phyloP scores from a whole-genome alignment of 1,140 invertebrate species.

The Papilio machaon region DNA sequence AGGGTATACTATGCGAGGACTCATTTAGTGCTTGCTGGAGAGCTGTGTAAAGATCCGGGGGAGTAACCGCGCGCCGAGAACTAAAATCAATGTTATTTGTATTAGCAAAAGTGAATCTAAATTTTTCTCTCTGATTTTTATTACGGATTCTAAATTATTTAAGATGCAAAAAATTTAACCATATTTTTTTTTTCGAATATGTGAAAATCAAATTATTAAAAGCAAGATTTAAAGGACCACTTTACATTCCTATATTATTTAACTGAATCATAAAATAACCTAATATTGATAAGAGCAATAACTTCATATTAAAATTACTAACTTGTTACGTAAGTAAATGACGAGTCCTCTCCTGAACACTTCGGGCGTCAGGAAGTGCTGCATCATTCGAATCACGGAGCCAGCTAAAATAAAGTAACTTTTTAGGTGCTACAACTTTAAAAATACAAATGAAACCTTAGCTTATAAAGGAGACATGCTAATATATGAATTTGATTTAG shows the following conservation, averaged over 20 bases:
- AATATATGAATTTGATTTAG: background rate
- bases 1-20: slow-evolving; percentile 55
- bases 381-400: slow-evolving; percentile 83
- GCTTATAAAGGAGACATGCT: background rate
- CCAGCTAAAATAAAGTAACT: slow-evolving; percentile 71
- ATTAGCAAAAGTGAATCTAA: slow-evolving; percentile 35
- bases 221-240: too few relatives aligned
- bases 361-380: slow-evolving; percentile 76
- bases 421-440: slow-evolving; percentile 37
- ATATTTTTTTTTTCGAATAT: too few relatives aligned
- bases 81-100: slow-evolving; percentile 46
- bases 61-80: slow-evolving; percentile 53
- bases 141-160: too few relatives aligned
- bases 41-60: slow-evolving; percentile 71
- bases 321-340: slow-evolving; percentile 73
- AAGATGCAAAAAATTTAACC: too few relatives aligned
- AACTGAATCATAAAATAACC: background rate
- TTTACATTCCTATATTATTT: background rate
- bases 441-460: background rate
- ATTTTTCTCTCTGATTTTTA: background rate
- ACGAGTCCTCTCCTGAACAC: slow-evolving; percentile 74
- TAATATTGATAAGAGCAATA: background rate
- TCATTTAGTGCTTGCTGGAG: slow-evolving; percentile 80
- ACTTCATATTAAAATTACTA: slow-evolving; percentile 49
- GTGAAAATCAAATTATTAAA: too few relatives aligned